phyloP scores from a whole-genome alignment of 1,140 invertebrate genomes.

The Magallana angulata region DNA sequence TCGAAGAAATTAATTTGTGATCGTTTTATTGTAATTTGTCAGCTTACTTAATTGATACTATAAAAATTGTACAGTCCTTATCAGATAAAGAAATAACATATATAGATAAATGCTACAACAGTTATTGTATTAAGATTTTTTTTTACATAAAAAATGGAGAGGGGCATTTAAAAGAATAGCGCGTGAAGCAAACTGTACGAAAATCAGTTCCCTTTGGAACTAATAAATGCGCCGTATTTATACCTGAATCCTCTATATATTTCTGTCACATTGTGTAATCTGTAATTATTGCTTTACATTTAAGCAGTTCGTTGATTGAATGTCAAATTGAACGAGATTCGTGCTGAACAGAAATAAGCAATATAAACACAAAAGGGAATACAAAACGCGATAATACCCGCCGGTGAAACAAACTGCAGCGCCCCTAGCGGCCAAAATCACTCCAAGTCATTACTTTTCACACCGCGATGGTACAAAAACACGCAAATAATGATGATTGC shows the following conservation, averaged over 20 bases:
- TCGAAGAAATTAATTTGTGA: too few species aligned
- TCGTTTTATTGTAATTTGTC: too few species aligned
- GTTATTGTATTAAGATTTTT: too few species aligned
- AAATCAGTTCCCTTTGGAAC: background rate
- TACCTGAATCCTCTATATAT: background rate
- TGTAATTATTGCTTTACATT: constrained; percentile 30
- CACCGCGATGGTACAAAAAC: constrained; percentile 1
- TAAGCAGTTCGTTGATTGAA: constrained; percentile 30
- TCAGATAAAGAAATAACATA: too few species aligned
- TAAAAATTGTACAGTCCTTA: too few species aligned
- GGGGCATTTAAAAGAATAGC: background rate
- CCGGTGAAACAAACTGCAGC: constrained; percentile 1
- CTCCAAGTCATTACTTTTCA: constrained; percentile 27
- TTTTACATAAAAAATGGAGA: too few species aligned
- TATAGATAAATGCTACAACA: too few species aligned
- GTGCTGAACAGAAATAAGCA: constrained; percentile 32
- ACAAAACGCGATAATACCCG: constrained; percentile 32
- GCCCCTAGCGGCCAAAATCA: constrained; percentile 26
- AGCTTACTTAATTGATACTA: too few species aligned
- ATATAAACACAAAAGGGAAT: constrained; percentile 36
- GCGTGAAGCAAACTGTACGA: background rate
- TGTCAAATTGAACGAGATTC: constrained; percentile 17
- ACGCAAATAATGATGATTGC: constrained; percentile 28
- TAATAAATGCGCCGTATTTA: background rate
- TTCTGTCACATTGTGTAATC: constrained; percentile 9